Conservation (phyloP, 1,140 invertebrate species). For the Zophobas morio region DNA sequence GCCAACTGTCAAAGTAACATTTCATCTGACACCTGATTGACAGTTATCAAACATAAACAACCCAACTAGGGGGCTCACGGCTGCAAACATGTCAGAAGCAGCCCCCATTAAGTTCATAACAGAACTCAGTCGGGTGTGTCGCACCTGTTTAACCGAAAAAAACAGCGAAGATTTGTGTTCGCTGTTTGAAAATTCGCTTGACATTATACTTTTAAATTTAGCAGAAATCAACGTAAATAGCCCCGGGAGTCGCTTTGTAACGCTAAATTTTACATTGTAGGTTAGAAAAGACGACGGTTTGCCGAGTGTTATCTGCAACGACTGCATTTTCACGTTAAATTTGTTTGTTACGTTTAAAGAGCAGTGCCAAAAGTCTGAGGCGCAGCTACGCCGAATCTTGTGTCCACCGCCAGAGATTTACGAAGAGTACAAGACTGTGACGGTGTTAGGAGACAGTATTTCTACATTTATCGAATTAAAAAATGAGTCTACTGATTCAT, state of each 20-base stretch:
- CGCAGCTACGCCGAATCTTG: slow-evolving; percentile 51
- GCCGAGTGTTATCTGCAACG: slow-evolving; percentile 56
- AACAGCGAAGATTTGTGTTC: slow-evolving; percentile 54
- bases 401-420: slow-evolving; percentile 33
- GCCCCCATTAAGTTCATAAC: slow-evolving; percentile 46
- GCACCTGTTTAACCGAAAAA: slow-evolving; percentile 61
- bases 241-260: neutral
- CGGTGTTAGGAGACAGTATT: slow-evolving; percentile 49
- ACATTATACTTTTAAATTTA: slow-evolving; percentile 53
- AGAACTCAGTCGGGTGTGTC: slow-evolving; percentile 57
- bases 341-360: slow-evolving; percentile 56
- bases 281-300: slow-evolving; percentile 55
- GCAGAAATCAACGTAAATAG: slow-evolving; percentile 56
- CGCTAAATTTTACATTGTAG: slow-evolving; percentile 50
- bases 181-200: slow-evolving; percentile 58
- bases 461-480: slow-evolving; percentile 17
- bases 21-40: too few species aligned
- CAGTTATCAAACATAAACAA: too few species aligned
- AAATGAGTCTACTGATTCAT: neutral
- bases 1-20: too few species aligned
- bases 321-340: slow-evolving; percentile 58
- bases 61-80: neutral
- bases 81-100: slow-evolving; percentile 4
- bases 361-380: slow-evolving; percentile 57
- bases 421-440: slow-evolving; percentile 47